Percentiles rank a stretch among this genome's conserved stretches.
Evolutionary conservation across 2,113 vertebrate species (phyloP).

Genomic region (Pristiophorus japonicus): DNA sequence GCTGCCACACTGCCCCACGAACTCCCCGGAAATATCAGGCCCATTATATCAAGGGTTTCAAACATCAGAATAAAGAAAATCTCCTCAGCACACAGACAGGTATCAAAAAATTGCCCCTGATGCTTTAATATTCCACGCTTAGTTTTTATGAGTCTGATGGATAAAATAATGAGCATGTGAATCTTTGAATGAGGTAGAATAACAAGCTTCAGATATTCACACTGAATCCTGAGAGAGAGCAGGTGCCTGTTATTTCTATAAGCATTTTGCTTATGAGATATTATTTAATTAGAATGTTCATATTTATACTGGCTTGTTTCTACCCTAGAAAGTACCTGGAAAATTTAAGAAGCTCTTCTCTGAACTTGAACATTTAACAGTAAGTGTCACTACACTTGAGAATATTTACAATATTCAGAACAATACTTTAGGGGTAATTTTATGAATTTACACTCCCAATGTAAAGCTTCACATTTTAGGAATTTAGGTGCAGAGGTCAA

Average conservation of each 20-base stretch:
- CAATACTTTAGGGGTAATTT: background rate
- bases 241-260: background rate
- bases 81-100: background rate
- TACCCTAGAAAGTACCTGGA: constrained; percentile 85
- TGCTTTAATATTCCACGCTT: background rate
- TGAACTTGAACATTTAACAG: constrained; percentile 89
- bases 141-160: background rate
- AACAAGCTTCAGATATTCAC: background rate
- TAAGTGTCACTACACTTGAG: constrained; percentile 57
- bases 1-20: too few species aligned
- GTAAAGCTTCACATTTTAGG: background rate
- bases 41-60: background rate
- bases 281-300: background rate
- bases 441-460: background rate
- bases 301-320: background rate
- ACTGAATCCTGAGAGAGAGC: background rate
- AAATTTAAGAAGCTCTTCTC: constrained; percentile 96
- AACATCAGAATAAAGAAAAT: background rate
- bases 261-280: background rate
- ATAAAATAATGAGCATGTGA: background rate
- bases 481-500: background rate
- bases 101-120: background rate
- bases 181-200: background rate
- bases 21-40: background rate
- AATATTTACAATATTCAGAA: background rate